Percentiles rank a stretch among this genome's conserved stretches.
Conservation (phyloP, 2,113 vertebrate species). For the Pyxicephalus adspersus region DNA sequence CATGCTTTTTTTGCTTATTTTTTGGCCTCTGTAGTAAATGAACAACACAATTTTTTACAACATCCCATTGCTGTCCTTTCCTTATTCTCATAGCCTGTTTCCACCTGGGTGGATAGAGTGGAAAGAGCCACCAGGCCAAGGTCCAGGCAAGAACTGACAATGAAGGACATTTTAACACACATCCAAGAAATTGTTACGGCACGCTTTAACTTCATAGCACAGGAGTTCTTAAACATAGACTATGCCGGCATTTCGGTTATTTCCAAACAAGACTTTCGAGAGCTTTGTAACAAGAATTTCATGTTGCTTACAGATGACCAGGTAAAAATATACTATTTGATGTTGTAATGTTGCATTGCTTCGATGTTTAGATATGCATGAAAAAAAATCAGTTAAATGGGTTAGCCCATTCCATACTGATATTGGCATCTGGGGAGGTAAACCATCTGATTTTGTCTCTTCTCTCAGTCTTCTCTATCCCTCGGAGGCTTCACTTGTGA, state of each 20-base stretch:
- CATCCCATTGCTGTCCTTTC: slow-evolving; percentile 36
- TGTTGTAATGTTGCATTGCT: too few relatives aligned
- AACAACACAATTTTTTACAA: too few relatives aligned
- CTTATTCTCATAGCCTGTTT: slow-evolving; percentile 65
- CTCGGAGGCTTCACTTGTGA: too few relatives aligned
- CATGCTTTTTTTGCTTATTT: too few relatives aligned
- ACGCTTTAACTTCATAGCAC: slow-evolving; percentile 62
- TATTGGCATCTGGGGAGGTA: too few relatives aligned
- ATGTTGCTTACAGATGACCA: slow-evolving; percentile 72
- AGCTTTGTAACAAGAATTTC: slow-evolving; percentile 64
- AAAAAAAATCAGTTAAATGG: too few relatives aligned
- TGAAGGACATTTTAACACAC: slow-evolving; percentile 62
- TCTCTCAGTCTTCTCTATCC: too few relatives aligned
- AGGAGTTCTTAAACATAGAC: slow-evolving; percentile 67
- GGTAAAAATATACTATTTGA: slow-evolving; percentile 59
- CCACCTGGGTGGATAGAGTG: slow-evolving; percentile 69
- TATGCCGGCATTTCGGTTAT: slow-evolving; percentile 56
- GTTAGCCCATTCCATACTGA: too few relatives aligned
- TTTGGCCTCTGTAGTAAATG: too few relatives aligned
- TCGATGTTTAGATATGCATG: too few relatives aligned
- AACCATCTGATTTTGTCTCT: too few relatives aligned
- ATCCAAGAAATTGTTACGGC: slow-evolving; percentile 62
- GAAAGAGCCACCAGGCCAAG: slow-evolving; percentile 59
- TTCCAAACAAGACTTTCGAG: slow-evolving; percentile 70
- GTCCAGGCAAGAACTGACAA: slow-evolving; percentile 60